Evolutionary conservation across 2,797 vertebrate species (phyloP).

Genomic region (Luscinia luscinia): DNA sequence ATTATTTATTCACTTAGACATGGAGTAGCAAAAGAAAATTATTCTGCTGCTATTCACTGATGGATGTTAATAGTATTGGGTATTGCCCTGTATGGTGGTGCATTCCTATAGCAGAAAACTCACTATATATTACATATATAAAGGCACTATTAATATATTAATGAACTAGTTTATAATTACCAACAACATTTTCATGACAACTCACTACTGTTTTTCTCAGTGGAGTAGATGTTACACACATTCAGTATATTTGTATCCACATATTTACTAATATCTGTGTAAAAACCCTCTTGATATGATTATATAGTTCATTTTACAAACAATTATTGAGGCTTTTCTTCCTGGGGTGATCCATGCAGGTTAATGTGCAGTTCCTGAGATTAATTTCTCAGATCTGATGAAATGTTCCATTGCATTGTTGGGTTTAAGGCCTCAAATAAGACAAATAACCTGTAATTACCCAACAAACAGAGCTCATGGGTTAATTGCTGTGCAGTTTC

Average conservation of each 20-base stretch:
- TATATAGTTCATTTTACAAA: background rate
- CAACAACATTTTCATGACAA: background rate
- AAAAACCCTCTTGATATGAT: background rate
- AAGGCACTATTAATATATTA: background rate
- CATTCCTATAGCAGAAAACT: background rate
- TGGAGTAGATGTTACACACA: background rate
- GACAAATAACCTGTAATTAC: background rate
- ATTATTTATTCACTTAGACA: background rate
- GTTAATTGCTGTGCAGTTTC: conserved; percentile 81
- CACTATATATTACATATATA: background rate
- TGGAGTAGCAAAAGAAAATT: background rate
- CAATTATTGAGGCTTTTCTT: background rate
- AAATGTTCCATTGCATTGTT: background rate
- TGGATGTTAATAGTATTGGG: background rate
- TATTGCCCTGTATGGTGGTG: background rate
- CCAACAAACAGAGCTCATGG: background rate
- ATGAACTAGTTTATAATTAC: background rate
- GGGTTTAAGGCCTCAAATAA: background rate
- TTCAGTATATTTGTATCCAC: background rate
- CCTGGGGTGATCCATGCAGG: background rate
- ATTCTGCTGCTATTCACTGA: background rate
- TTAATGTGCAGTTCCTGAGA: background rate
- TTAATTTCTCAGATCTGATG: background rate
- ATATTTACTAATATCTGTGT: background rate
- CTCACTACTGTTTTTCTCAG: background rate